Conservation (phyloP, 2,113 vertebrate species). For the Oreocharis arfaki region DNA sequence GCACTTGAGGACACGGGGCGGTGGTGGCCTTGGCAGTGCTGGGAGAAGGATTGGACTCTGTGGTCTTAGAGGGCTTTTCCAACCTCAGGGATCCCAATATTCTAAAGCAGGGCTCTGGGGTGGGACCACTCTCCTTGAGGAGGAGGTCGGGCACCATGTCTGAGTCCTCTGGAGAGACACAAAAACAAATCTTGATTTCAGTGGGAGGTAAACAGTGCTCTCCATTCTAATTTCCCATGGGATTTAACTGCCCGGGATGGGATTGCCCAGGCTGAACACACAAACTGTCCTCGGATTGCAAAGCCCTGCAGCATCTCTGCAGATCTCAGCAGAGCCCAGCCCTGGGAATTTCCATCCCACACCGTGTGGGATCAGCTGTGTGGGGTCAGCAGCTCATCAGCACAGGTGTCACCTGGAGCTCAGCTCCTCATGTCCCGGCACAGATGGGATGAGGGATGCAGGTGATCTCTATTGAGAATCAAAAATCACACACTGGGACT, state of each 20-base stretch:
- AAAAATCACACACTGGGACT: background rate
- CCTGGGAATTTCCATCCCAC: background rate
- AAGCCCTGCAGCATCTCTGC: background rate
- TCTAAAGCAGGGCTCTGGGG: background rate
- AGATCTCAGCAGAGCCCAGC: background rate
- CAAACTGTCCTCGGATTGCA: background rate
- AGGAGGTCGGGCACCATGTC: background rate
- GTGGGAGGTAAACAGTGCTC: background rate
- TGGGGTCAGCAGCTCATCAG: background rate
- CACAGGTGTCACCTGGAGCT: background rate
- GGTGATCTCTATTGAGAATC: background rate
- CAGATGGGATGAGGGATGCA: background rate
- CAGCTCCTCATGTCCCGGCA: background rate
- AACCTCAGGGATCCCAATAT: background rate
- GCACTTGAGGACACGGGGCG: background rate
- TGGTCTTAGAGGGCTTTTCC: background rate
- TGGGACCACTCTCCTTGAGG: background rate
- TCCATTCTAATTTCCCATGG: accelerated
- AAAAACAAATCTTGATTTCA: background rate
- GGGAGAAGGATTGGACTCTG: background rate
- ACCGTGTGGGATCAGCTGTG: background rate
- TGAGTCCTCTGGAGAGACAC: background rate
- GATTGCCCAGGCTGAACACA: background rate
- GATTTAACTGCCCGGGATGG: background rate
- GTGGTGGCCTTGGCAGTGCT: background rate